Evolutionary conservation across 2,888 invertebrate species (phyloP).

Genomic region (Nebria salina): DNA sequence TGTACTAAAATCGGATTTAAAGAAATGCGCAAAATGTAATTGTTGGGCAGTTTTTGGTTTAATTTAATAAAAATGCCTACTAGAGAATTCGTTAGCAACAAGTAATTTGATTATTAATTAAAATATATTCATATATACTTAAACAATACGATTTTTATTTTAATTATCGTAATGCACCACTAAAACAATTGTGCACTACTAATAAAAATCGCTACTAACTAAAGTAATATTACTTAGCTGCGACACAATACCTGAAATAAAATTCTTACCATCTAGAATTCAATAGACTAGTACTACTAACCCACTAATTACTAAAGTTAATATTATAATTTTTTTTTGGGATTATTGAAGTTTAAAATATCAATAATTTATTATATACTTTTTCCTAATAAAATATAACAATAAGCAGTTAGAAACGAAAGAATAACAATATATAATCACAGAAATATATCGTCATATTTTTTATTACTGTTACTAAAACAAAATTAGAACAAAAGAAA

Average conservation of each 20-base stretch:
- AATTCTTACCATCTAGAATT: too few relatives aligned
- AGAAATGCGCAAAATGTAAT: not conserved
- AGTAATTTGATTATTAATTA: too few relatives aligned
- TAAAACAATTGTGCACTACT: too few relatives aligned
- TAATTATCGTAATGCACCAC: too few relatives aligned
- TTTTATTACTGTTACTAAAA: constrained; percentile 7
- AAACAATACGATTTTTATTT: too few relatives aligned
- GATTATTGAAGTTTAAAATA: constrained; percentile 25
- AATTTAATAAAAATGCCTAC: not conserved
- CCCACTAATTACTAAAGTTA: not conserved
- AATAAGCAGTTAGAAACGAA: constrained; percentile 32
- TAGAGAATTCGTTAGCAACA: not conserved
- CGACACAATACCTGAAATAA: not conserved
- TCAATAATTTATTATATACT: constrained; percentile 3
- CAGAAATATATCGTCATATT: constrained; percentile 32
- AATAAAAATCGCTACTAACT: too few relatives aligned
- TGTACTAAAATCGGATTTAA: constrained; percentile 17
- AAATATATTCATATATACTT: too few relatives aligned
- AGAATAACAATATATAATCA: constrained; percentile 33
- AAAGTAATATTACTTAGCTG: not conserved
- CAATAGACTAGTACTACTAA: not conserved
- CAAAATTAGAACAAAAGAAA: constrained; percentile 4
- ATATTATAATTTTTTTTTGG: constrained; percentile 12
- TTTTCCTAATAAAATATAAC: constrained; percentile 6
- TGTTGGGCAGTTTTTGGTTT: not conserved